Conservation (phyloP, 2,797 vertebrate species). For the Cuniculus paca region DNA sequence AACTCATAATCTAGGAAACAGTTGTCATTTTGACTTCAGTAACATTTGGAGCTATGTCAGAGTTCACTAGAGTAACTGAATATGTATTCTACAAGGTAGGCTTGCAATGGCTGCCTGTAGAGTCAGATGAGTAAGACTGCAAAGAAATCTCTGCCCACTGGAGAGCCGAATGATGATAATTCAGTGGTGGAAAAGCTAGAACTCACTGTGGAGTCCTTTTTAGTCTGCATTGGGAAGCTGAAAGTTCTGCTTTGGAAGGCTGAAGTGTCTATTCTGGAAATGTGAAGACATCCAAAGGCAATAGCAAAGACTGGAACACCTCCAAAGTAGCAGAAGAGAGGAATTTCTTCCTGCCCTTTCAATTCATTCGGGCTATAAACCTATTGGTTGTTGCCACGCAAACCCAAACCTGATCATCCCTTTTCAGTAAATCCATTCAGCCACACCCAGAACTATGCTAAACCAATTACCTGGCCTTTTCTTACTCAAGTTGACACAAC, state of each 20-base stretch:
- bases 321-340: background rate
- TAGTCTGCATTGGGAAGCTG: background rate
- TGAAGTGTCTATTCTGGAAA: background rate
- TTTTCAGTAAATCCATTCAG: background rate
- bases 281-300: background rate
- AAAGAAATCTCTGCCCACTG: background rate
- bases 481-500: background rate
- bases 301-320: background rate
- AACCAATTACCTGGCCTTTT: background rate
- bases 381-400: background rate
- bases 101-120: background rate
- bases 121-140: background rate
- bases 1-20: background rate
- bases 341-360: background rate
- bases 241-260: background rate
- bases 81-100: background rate
- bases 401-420: background rate
- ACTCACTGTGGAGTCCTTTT: background rate
- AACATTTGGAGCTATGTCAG: background rate
- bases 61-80: background rate
- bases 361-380: background rate
- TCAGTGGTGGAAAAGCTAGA: background rate
- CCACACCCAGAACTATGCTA: background rate
- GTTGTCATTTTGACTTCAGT: background rate
- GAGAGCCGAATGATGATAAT: background rate